phyloP scores from a whole-genome alignment of 1,140 invertebrate species.

The Brachionus manjavacas region DNA sequence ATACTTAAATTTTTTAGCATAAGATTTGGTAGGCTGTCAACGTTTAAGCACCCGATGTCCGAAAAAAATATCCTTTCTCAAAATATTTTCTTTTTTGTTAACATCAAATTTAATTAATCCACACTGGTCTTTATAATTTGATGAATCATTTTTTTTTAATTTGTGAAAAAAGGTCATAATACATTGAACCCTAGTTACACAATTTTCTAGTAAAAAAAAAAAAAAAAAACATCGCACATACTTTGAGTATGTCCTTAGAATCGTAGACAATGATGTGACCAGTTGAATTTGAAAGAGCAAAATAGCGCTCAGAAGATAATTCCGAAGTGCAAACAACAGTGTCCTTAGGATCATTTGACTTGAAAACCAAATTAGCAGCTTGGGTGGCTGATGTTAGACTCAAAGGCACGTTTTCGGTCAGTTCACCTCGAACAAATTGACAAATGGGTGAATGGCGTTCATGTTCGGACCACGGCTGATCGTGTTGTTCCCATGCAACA shows the following conservation, averaged over 20 bases:
- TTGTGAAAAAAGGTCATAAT: no score
- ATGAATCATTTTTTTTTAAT: no score
- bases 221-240: conserved; percentile 45
- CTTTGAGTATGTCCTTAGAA: conserved; percentile 64
- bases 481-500: conserved; percentile 89
- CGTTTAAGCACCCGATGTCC: no score
- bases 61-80: no score
- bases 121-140: no score
- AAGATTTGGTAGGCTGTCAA: no score
- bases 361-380: conserved; percentile 58
- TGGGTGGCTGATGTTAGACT: conserved; percentile 51
- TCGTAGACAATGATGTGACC: conserved; percentile 69
- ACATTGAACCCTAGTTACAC: no score
- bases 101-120: no score
- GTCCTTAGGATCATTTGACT: conserved; percentile 50
- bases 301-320: conserved; percentile 63
- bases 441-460: conserved; percentile 85
- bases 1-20: no score
- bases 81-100: no score
- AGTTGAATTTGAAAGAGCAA: conserved; percentile 62
- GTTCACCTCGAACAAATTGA: conserved; percentile 85
- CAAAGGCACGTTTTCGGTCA: conserved; percentile 89
- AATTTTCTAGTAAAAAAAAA: neutral
- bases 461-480: conserved; percentile 88
- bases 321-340: conserved; percentile 68